Base-by-base conservation (phyloP, 2,888 invertebrate genomes). In the Caenorhabditis parvicauda region DNA sequence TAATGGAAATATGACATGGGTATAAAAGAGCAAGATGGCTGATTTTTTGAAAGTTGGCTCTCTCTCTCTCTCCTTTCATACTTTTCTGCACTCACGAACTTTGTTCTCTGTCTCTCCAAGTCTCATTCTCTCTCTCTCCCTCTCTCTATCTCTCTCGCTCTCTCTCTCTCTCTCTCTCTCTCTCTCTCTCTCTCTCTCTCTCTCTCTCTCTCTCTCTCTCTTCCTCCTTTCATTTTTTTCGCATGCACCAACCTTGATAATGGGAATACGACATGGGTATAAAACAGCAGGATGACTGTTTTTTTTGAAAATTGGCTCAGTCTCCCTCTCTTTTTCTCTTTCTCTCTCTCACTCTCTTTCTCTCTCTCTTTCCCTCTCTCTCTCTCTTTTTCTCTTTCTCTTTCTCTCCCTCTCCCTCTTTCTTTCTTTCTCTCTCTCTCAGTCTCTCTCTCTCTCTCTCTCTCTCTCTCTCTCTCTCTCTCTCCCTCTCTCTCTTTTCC, bases 31-130 rank as follows among this genome's bases (percentile, higher is more conserved):
- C n/a, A n/a, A n/a, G n/a, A n/a, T n/a, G n/a, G n/a, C n/a, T n/a
- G n/a, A n/a, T n/a, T n/a, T n/a, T n/a, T n/a, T n/a, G n/a, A n/a
- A n/a, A n/a, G n/a, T n/a, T n/a, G n/a, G n/a, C n/a, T n/a, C n/a
- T n/a, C n/a, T n/a, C n/a, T n/a, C 48, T 53, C 53, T 56, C 43
- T 54, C 41, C 28, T 25, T 32, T 51, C 32, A 37, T 32, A 29
- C 27, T 37, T 21, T 19, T 37, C 28, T 49, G n/a, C n/a, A n/a
- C n/a, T n/a, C n/a, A n/a, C n/a, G n/a, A n/a, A n/a, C n/a, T n/a
- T n/a, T n/a, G n/a, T n/a, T n/a, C 54, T 43, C 37, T 14, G 27
- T 41, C 49, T 21, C 41, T 49, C 42, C 42, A 24, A 44, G 38
- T 37, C 52, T 44, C 52, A 38, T 42, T 42, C 48, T 21, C 22